phyloP scores from a whole-genome alignment of 2,113 vertebrate genomes.

The Phrynosoma blainvillii region DNA sequence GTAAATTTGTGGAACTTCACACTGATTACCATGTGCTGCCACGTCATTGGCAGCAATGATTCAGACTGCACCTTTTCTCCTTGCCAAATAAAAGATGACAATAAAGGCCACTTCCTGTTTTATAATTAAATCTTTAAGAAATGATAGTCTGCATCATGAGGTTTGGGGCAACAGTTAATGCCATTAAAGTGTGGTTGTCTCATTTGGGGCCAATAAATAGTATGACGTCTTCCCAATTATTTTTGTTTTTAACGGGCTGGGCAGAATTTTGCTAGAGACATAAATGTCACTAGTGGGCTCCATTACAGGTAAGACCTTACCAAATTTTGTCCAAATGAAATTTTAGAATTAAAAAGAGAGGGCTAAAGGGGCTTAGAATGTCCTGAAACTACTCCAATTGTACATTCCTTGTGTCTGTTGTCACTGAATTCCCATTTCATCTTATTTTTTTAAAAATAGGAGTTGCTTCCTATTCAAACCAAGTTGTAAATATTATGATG shows the following conservation, averaged over 20 bases:
- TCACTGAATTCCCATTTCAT: not conserved
- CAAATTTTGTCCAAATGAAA: not conserved
- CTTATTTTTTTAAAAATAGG: not conserved
- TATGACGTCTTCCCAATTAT: slow-evolving; percentile 1
- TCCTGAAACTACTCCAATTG: not conserved
- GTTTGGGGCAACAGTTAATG: not conserved
- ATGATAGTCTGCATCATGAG: slow-evolving; percentile 18
- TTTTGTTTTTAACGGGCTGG: not conserved
- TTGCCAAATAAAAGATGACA: slow-evolving; percentile 5
- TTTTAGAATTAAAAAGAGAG: not conserved
- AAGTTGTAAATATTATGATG: not conserved
- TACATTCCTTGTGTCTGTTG: no score
- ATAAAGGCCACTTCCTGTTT: slow-evolving; percentile 40
- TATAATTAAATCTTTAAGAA: slow-evolving; percentile 32
- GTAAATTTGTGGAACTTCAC: slow-evolving; percentile 19
- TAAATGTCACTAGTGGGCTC: not conserved
- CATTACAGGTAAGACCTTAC: no score
- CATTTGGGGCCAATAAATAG: slow-evolving; percentile 3
- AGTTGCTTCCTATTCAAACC: not conserved
- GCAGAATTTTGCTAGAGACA: not conserved
- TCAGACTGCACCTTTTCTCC: slow-evolving; percentile 8
- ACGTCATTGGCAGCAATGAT: slow-evolving; percentile 6
- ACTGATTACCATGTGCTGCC: not conserved
- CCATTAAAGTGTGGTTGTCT: not conserved
- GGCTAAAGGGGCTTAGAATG: not conserved